These are phyloP conservation scores for Ciona savignyi DNA, from an alignment of 23 tunicate genomes.

Conservation along the genomic window DNA sequence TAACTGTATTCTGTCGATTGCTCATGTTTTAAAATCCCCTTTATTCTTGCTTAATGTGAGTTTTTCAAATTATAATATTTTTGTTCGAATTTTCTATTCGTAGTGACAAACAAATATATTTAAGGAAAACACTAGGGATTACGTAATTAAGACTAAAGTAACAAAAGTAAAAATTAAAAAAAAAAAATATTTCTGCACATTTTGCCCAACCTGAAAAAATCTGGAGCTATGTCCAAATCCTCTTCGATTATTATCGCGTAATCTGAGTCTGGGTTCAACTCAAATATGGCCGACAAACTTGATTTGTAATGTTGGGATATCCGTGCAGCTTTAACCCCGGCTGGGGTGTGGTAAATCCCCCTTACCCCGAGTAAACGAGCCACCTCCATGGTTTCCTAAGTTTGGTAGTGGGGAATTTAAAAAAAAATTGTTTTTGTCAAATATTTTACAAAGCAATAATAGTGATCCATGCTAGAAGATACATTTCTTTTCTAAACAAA, in stretches of 20 bases:
- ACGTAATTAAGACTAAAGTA: no score
- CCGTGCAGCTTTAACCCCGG: constrained; percentile 66
- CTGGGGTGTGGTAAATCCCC: constrained; percentile 60
- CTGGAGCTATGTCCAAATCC: constrained; percentile 90
- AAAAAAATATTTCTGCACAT: no score
- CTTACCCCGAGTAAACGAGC: constrained; percentile 49
- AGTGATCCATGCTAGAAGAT: not conserved
- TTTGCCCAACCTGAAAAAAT: constrained; percentile 50
- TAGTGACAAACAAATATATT: no score
- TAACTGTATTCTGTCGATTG: no score
- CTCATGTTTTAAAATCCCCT: no score
- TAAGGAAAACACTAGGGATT: no score
- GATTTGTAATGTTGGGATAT: constrained; percentile 82
- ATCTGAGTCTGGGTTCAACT: constrained; percentile 45
- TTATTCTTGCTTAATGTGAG: no score
- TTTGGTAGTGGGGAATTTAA: no score
- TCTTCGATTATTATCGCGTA: constrained; percentile 81
- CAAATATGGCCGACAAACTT: constrained; percentile 56
- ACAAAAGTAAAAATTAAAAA: no score
- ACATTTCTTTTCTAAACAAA: no score
- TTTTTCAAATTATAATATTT: no score
- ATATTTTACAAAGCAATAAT: not conserved
- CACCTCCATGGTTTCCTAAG: constrained; percentile 62
- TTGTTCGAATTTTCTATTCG: no score
- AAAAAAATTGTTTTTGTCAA: not conserved